These are phyloP conservation scores for Heliconius nattereri DNA, from an alignment of 1,140 invertebrate species.

Conservation along the genomic window DNA sequence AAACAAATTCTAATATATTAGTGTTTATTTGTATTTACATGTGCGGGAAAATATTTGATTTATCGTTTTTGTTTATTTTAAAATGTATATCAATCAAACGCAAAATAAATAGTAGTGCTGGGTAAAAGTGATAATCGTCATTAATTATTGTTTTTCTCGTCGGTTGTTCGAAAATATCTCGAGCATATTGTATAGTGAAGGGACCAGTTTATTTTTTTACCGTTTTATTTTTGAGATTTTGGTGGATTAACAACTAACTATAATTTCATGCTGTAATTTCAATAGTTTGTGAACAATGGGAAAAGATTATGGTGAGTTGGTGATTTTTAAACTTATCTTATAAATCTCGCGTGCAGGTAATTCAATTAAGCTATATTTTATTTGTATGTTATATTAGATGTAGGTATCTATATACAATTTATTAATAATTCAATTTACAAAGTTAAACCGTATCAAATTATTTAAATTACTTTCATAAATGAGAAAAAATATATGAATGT, in stretches of 20 bases:
- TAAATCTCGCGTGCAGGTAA: not conserved
- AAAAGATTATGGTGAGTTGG: conserved; percentile 65
- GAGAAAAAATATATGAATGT: not conserved
- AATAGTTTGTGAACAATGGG: conserved; percentile 47
- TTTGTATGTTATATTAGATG: not conserved
- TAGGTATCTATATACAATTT: not conserved
- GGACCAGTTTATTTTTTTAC: conserved; percentile 20
- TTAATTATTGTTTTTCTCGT: conserved; percentile 24
- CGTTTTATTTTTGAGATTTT: not conserved
- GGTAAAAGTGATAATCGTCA: conserved; percentile 31
- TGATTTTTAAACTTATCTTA: not conserved
- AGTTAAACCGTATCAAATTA: not conserved
- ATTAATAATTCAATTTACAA: not conserved
- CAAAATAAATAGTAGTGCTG: not conserved
- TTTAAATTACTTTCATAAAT: not conserved
- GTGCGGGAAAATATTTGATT: not conserved
- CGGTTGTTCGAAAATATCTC: conserved; percentile 32
- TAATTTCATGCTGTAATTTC: not conserved
- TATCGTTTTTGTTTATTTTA: conserved; percentile 1
- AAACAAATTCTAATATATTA: conserved; percentile 40
- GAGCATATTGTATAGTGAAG: conserved; percentile 23
- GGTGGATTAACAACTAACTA: not conserved
- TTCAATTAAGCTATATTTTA: not conserved
- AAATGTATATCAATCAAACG: conserved; percentile 8
- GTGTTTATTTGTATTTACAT: not conserved